These are phyloP conservation scores for Uloborus plumipes DNA, from an alignment of 2,888 invertebrate species.

Conservation along the genomic window DNA sequence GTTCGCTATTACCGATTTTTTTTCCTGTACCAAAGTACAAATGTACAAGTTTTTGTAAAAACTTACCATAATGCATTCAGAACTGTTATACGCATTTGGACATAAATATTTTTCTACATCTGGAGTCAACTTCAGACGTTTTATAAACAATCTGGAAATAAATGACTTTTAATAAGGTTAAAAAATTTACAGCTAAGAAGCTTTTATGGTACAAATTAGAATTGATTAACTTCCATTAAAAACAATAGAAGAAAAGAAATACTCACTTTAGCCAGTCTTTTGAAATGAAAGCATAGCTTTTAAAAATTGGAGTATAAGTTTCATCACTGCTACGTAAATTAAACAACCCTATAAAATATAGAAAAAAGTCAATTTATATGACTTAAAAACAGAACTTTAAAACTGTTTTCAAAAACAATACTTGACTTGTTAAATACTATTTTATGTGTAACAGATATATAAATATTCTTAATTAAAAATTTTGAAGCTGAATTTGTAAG, in stretches of 20 bases:
- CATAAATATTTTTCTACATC: conserved; percentile 72
- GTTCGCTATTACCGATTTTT: no score
- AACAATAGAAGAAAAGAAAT: not conserved
- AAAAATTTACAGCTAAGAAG: not conserved
- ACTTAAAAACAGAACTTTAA: no score
- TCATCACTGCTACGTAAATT: conserved; percentile 90
- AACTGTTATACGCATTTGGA: conserved; percentile 76
- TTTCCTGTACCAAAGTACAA: no score
- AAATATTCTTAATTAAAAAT: no score
- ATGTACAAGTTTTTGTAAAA: conserved; percentile 4
- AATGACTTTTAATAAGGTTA: not conserved
- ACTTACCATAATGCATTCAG: conserved; percentile 67
- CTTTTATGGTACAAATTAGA: not conserved
- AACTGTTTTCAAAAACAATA: no score
- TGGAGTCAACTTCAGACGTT: conserved; percentile 69
- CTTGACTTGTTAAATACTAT: no score
- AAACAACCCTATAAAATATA: conserved; percentile 76
- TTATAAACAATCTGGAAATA: conserved; percentile 49
- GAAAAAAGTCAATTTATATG: not conserved
- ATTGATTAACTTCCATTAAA: not conserved
- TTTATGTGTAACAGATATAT: no score
- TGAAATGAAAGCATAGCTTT: conserved; percentile 58
- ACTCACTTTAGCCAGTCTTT: conserved; percentile 35
- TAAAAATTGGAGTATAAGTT: conserved; percentile 79
- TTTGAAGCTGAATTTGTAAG: no score